These are phyloP conservation scores for Acanthococcus lagerstroemiae DNA, from an alignment of 2,888 invertebrate genomes.

Conservation along the genomic window DNA sequence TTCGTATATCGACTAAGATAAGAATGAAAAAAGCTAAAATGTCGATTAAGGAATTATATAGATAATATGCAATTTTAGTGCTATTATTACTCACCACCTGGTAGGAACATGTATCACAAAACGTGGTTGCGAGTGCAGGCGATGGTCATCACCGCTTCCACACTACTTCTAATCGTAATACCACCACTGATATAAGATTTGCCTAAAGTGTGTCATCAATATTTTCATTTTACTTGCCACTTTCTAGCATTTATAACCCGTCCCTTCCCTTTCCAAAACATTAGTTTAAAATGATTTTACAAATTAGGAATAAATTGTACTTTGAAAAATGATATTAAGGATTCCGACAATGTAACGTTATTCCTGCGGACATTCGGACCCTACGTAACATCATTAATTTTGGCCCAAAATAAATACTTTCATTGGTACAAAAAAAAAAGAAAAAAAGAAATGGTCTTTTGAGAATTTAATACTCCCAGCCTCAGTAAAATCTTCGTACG, in stretches of 20 bases:
- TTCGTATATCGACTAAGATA: neutral
- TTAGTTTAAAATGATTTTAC: too few relatives aligned
- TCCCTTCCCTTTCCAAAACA: constrained; percentile 3
- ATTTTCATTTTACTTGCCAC: constrained; percentile 24
- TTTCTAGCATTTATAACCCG: constrained; percentile 16
- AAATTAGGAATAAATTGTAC: too few relatives aligned
- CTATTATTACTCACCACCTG: constrained; percentile 25
- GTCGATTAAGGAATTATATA: constrained; percentile 8
- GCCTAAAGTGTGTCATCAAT: constrained; percentile 29
- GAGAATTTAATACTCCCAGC: too few relatives aligned
- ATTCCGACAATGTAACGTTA: too few relatives aligned
- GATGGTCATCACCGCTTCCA: constrained; percentile 29
- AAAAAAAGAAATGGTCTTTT: too few relatives aligned
- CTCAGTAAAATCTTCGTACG: too few relatives aligned
- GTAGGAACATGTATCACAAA: constrained; percentile 19
- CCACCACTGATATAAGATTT: constrained; percentile 24
- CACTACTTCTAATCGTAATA: constrained; percentile 26
- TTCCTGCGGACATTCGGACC: too few relatives aligned
- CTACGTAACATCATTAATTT: too few relatives aligned
- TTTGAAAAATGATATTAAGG: too few relatives aligned
- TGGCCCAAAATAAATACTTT: too few relatives aligned
- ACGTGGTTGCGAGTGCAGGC: constrained; percentile 26
- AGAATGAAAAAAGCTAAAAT: neutral
- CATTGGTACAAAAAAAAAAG: too few relatives aligned
- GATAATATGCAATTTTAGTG: constrained; percentile 11